Conservation (phyloP, 2,797 vertebrate species). For the Sebastes wilsoni region DNA sequence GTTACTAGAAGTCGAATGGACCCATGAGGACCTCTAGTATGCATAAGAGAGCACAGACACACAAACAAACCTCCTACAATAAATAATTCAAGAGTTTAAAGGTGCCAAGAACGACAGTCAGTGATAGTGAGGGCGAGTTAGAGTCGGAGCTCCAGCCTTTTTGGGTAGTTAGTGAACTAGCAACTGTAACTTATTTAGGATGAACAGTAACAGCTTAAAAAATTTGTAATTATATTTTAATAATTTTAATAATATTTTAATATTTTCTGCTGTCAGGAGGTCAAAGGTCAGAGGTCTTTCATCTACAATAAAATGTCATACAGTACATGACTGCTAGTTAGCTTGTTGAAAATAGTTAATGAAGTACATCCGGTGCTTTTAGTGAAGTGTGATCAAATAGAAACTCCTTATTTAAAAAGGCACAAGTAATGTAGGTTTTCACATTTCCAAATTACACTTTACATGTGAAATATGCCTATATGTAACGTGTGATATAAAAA, state of each 20-base stretch:
- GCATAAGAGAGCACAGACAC: slow-evolving; percentile 11
- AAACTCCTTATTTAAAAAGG: not conserved
- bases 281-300: not conserved
- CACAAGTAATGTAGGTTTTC: not conserved
- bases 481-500: not conserved
- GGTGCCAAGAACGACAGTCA: slow-evolving; percentile 19
- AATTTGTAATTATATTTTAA: not conserved
- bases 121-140: not conserved
- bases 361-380: not conserved
- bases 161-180: not conserved
- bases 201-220: not conserved
- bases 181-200: not conserved
- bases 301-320: not conserved
- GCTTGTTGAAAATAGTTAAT: not conserved
- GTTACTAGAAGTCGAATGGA: not conserved
- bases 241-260: not conserved
- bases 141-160: not conserved
- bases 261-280: not conserved
- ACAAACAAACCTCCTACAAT: slow-evolving; percentile 38
- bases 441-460: not conserved
- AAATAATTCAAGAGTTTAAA: slow-evolving; percentile 58
- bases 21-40: not conserved
- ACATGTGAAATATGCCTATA: not conserved
- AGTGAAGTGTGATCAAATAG: not conserved
- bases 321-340: not conserved